Percentiles rank a stretch among this genome's conserved stretches.
Evolutionary conservation across 2,888 invertebrate species (phyloP).

Genomic region (Drosophila paracracens): DNA sequence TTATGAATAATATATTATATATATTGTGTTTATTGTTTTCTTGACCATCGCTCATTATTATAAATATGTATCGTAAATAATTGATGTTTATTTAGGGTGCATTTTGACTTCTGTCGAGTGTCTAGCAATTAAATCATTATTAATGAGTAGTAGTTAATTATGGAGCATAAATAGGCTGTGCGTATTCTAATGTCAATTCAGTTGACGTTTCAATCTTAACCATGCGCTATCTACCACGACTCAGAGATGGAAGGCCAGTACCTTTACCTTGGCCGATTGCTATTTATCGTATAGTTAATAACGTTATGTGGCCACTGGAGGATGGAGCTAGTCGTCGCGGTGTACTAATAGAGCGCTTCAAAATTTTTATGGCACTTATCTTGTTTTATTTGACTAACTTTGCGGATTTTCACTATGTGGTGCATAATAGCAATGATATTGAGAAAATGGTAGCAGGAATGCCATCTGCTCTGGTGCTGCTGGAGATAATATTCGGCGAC

Average conservation of each 20-base stretch:
- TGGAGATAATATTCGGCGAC: slow-evolving; percentile 71
- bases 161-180: slow-evolving; percentile 31
- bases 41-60: slow-evolving; percentile 18
- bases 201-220: slow-evolving; percentile 8
- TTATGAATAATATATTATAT: slow-evolving; percentile 10
- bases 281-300: slow-evolving; percentile 62
- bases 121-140: slow-evolving; percentile 26
- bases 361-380: slow-evolving; percentile 55
- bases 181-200: neutral
- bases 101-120: neutral
- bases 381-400: slow-evolving; percentile 63
- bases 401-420: slow-evolving; percentile 70
- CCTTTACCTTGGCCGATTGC: slow-evolving; percentile 68
- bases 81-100: neutral
- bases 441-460: slow-evolving; percentile 72
- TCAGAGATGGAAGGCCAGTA: slow-evolving; percentile 54
- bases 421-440: slow-evolving; percentile 58
- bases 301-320: slow-evolving; percentile 75
- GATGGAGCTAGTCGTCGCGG: slow-evolving; percentile 46
- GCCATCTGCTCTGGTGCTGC: slow-evolving; percentile 69
- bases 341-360: slow-evolving; percentile 47
- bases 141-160: neutral
- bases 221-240: slow-evolving; percentile 72
- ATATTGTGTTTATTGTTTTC: slow-evolving; percentile 30
- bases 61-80: slow-evolving; percentile 16